phyloP scores from a whole-genome alignment of 2,113 vertebrate genomes.

The Odocoileus hemionus region DNA sequence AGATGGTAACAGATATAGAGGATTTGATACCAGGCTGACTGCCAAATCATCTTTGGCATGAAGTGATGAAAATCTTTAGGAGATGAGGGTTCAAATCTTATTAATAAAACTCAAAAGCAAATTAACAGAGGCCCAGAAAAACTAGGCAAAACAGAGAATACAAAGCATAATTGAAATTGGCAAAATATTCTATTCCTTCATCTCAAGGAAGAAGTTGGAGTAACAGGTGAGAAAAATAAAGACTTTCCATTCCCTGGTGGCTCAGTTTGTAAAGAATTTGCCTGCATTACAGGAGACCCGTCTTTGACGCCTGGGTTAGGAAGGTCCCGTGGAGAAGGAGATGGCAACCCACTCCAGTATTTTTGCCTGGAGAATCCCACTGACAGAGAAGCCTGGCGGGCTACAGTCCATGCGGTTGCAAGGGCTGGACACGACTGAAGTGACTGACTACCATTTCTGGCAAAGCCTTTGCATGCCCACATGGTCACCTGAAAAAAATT shows the following conservation, averaged over 20 bases:
- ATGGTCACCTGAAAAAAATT: not conserved
- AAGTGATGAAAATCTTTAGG: not conserved
- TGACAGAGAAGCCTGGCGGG: not conserved
- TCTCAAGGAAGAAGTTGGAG: not conserved
- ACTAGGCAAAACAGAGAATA: not conserved
- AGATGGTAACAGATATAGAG: not conserved
- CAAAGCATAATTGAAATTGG: not conserved
- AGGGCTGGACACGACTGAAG: not conserved
- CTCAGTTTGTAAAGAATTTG: not conserved
- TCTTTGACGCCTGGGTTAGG: not conserved
- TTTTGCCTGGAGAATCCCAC: not conserved
- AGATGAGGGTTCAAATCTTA: not conserved
- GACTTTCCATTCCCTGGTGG: not conserved
- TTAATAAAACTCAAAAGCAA: not conserved
- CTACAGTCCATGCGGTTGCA: not conserved
- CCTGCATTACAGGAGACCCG: not conserved
- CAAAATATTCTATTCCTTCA: not conserved
- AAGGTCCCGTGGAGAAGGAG: not conserved
- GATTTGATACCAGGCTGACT: not conserved
- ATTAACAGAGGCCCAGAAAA: not conserved
- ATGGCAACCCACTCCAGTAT: not conserved
- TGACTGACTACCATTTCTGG: not conserved
- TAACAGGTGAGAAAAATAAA: not conserved
- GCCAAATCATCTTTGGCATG: not conserved
- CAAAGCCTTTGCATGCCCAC: not conserved